Percentiles rank a stretch among this genome's conserved stretches.
phyloP scores from a whole-genome alignment of 1,140 invertebrate species.

The Pollicipes pollicipes region DNA sequence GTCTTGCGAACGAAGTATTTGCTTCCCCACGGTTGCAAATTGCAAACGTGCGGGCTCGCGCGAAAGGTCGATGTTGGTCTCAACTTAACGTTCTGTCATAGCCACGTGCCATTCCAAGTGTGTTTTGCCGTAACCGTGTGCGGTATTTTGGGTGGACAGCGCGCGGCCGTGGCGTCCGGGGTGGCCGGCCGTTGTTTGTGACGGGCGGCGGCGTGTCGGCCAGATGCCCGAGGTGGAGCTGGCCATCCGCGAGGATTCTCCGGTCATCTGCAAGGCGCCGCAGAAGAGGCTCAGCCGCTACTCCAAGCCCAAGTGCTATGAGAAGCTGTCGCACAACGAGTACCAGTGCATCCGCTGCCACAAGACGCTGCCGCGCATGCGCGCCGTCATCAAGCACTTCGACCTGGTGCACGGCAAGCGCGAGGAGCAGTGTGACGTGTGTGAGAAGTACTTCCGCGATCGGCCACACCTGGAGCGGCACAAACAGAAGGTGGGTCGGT shows the following conservation, averaged over 20 bases:
- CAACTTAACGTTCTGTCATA: too few species aligned
- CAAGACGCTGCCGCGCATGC: background rate
- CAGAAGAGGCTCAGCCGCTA: background rate
- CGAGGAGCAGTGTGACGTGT: background rate
- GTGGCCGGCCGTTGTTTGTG: too few species aligned
- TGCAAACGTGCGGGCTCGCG: too few species aligned
- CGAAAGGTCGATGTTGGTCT: too few species aligned
- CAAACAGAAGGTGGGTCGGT: background rate
- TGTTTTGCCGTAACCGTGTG: too few species aligned
- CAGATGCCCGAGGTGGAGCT: background rate
- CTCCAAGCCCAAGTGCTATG: background rate
- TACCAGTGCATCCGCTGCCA: conserved; percentile 1
- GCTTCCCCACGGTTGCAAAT: too few species aligned
- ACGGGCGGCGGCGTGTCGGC: background rate
- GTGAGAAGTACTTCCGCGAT: background rate
- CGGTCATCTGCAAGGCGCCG: background rate
- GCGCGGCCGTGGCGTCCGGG: too few species aligned
- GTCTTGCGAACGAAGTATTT: too few species aligned
- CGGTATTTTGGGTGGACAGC: too few species aligned
- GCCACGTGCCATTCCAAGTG: too few species aligned
- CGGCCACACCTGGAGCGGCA: background rate
- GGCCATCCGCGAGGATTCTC: background rate
- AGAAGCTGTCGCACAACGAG: background rate
- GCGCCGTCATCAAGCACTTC: background rate
- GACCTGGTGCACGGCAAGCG: background rate